Evolutionary conservation across 2,888 invertebrate species (phyloP).

Genomic region (Dasysyrphus albostriatus): DNA sequence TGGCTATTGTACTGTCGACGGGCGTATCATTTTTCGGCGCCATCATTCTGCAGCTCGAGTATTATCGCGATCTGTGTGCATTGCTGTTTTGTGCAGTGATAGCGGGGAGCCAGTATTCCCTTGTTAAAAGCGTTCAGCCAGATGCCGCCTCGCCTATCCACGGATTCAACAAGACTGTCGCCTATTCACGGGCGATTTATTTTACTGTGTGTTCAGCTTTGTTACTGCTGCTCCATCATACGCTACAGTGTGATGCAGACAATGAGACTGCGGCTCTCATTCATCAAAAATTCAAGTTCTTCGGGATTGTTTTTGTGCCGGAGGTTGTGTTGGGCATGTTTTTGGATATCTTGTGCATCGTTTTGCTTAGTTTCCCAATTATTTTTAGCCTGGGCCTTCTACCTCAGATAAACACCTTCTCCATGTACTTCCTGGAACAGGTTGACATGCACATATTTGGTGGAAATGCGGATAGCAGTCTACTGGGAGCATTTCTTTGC

Average conservation of each 20-base stretch:
- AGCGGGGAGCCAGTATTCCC: slow-evolving; percentile 98
- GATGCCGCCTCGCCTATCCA: slow-evolving; percentile 99
- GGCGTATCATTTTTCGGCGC: slow-evolving; percentile 94
- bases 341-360: slow-evolving; percentile 90
- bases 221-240: slow-evolving; percentile 83
- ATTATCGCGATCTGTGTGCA: slow-evolving; percentile 96
- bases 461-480: slow-evolving; percentile 93
- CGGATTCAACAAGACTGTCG: slow-evolving; percentile 97
- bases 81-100: slow-evolving; percentile 99
- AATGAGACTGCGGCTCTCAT: slow-evolving; percentile 48
- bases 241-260: slow-evolving; percentile 78
- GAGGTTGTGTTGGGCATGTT: slow-evolving; percentile 87
- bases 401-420: slow-evolving; percentile 98
- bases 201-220: slow-evolving; percentile 91
- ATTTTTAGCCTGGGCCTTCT: slow-evolving; percentile 97
- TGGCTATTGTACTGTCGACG: slow-evolving; percentile 93
- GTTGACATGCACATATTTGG: slow-evolving; percentile 95
- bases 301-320: slow-evolving; percentile 83
- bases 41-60: slow-evolving; percentile 91
- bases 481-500: slow-evolving; percentile 91
- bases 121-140: slow-evolving; percentile 98
- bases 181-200: slow-evolving; percentile 96
- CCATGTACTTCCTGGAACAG: slow-evolving; percentile 98
- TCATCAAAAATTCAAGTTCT: slow-evolving; percentile 78
- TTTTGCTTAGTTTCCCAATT: slow-evolving; percentile 95